Evolutionary conservation across 2,888 invertebrate genomes (phyloP), one percentile per base, ranked within the genome.

Genomic region (Cactoblastis cactorum): DNA sequence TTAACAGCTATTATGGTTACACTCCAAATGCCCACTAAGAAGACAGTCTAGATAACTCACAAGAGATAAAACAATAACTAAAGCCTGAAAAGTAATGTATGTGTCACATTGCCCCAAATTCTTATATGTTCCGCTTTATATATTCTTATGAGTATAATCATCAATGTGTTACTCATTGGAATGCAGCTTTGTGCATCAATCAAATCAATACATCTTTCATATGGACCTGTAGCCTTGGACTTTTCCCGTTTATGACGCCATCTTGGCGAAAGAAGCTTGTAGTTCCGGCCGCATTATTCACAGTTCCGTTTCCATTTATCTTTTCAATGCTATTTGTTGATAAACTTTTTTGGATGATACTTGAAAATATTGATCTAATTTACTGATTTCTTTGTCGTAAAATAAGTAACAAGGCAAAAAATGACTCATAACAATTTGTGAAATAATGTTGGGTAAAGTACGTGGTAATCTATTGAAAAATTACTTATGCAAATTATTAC

Each of bases 241-340:
- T 28, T 43, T 43, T 28, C 28, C 43, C 17, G 14, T 3, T 4
- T 3, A 28, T 28, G 28, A 43, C 43, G 43, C 28, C 43, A 37
- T 11, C 15, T 12, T 47, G 47, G 37, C 24, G 37, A 37, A 15
- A 37, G 24, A 37, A 48, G 17, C 47, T 12, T 12, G 35, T 35
- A 48, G 37, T 48, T 48, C 47, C 47, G 47, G 47, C 35, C 24
- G 24, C 12, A 2, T 47, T 35, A 37, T 14, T 37, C 47, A 48
- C 8, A 38, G 47, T 48, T 48, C 47, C 47, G 47, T 48, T 37
- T 48, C 37, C 47, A 37, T 15, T 37, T 48, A 22, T 37, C 24
- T 38, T 24, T 46, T 35, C 35, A 43, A 43, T 43, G 43, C 43
- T 28, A 43, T 43, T 39, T 12, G 32, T 43, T 4, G 28, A 2